These are phyloP conservation scores for Myopa testacea DNA, from an alignment of 2,888 invertebrate genomes.

Conservation along the genomic window DNA sequence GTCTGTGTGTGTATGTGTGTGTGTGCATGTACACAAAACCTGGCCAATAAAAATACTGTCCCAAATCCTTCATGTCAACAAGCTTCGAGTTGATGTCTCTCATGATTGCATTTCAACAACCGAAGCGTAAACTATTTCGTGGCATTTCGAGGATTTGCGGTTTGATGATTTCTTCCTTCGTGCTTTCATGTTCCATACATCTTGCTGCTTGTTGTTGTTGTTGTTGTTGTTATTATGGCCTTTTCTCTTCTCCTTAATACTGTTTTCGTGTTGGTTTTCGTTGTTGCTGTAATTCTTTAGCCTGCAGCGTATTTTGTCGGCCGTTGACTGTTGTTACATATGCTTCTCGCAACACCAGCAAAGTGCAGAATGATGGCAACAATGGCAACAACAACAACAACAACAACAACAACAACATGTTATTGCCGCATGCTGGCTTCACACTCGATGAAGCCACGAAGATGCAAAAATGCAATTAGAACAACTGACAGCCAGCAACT, in stretches of 20 bases:
- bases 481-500: not conserved
- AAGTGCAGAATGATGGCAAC: too few species aligned
- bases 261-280: not conserved
- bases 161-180: conserved; percentile 14
- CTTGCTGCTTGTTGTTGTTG: not conserved
- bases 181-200: not conserved
- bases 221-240: not conserved
- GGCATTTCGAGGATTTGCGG: conserved; percentile 18
- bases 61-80: not conserved
- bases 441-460: conserved; percentile 23
- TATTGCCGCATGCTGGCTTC: not conserved
- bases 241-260: not conserved
- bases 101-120: not conserved
- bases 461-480: conserved; percentile 36
- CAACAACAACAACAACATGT: not conserved
- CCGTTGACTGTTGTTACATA: not conserved
- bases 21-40: not conserved
- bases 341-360: too few species aligned
- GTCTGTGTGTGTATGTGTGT: not conserved
- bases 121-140: not conserved
- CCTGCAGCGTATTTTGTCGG: not conserved
- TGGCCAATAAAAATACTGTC: too few species aligned
- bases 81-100: not conserved
- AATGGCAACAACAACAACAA: too few species aligned
- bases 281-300: not conserved